Percentiles rank a stretch among this genome's conserved stretches.
Evolutionary conservation across 2,113 vertebrate genomes (phyloP).

Genomic region (Periophthalmus modestus): DNA sequence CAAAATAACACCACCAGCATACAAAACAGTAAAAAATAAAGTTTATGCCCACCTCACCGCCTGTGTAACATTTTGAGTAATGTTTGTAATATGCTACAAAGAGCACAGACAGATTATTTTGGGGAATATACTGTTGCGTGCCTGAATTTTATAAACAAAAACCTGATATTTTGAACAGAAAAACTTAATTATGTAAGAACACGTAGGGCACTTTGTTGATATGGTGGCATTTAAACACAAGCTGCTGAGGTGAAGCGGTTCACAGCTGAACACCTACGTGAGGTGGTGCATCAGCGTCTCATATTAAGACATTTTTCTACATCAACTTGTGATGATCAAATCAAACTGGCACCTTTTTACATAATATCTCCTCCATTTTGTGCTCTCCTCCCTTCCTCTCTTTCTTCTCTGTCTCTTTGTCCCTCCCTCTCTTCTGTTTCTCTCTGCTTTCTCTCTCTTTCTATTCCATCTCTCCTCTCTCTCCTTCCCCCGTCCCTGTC

Average conservation of each 20-base stretch:
- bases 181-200: conserved; percentile 27
- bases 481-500: no score
- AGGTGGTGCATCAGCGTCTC: not conserved
- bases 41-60: not conserved
- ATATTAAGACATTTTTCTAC: not conserved
- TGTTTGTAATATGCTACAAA: conserved; percentile 19
- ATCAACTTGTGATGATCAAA: not conserved
- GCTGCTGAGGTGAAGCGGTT: conserved; percentile 15
- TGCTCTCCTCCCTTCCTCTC: not conserved
- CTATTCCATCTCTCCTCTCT: conserved; percentile 12
- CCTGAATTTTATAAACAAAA: conserved; percentile 12
- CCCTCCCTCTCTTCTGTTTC: conserved; percentile 14
- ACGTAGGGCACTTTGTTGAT: conserved; percentile 6
- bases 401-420: not conserved
- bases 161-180: conserved; percentile 15
- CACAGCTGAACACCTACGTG: conserved; percentile 22
- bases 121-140: not conserved
- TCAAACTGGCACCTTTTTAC: not conserved
- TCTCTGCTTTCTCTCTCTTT: conserved; percentile 18
- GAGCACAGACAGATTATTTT: conserved; percentile 4
- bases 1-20: not conserved
- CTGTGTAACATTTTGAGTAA: not conserved
- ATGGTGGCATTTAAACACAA: conserved; percentile 21
- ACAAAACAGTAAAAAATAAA: not conserved
- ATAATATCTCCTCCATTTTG: not conserved